Evolutionary conservation across 2,888 invertebrate genomes (phyloP).

Genomic region (Polymixis lichenea): DNA sequence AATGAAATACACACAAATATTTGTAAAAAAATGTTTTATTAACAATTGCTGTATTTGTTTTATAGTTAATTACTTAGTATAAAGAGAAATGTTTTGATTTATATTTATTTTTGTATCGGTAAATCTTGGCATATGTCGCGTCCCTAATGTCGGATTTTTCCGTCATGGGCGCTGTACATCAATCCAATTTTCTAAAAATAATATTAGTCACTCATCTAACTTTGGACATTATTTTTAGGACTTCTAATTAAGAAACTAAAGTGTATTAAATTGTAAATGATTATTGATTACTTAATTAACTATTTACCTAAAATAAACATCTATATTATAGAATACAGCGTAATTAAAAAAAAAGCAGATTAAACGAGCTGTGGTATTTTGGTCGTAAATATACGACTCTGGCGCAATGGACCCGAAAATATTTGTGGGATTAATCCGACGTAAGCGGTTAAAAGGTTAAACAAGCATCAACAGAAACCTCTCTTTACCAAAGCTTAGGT

Average conservation of each 20-base stretch:
- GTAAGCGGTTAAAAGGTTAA: too few species aligned
- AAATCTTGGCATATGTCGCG: conserved; percentile 18
- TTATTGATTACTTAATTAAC: conserved; percentile 2
- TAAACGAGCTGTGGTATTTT: too few species aligned
- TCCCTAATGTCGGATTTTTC: conserved; percentile 25
- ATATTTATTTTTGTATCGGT: conserved; percentile 28
- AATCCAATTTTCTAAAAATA: conserved; percentile 31
- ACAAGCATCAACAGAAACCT: not conserved
- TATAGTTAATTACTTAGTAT: conserved; percentile 33
- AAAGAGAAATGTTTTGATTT: conserved; percentile 26
- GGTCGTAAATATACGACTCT: too few species aligned
- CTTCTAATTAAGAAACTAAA: conserved; percentile 42
- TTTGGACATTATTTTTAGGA: conserved; percentile 40
- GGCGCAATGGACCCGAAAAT: too few species aligned
- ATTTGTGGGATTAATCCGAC: too few species aligned
- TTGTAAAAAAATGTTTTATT: conserved; percentile 13
- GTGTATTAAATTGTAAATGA: conserved; percentile 34
- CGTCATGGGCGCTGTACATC: conserved; percentile 20
- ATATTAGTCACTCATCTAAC: conserved; percentile 26
- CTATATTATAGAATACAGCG: too few species aligned
- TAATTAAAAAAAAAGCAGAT: too few species aligned
- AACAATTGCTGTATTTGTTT: conserved; percentile 37
- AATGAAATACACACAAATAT: too few species aligned
- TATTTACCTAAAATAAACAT: not conserved
- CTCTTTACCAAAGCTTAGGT: not conserved